Base-by-base conservation (phyloP, 23 tunicate species). In the Trididemnum miniatum region DNA sequence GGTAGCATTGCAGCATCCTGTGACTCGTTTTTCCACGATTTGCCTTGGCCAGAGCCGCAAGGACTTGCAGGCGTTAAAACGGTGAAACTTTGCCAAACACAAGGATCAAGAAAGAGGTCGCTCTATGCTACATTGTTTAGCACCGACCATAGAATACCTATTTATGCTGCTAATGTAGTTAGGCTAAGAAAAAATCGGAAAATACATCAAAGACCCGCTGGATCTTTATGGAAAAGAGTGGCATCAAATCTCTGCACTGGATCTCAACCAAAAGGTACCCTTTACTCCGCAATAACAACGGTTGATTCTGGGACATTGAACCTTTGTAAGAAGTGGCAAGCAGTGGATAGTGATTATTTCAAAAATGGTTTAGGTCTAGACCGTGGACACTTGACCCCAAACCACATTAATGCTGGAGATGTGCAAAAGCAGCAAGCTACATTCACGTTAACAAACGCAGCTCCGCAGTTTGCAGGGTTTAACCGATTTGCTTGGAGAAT, bases 381-480 rank as follows among this genome's bases (percentile, higher is more conserved):
- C 57, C 60, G 95, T 39, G 99, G 99, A 38, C 99, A 95, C 51
- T 59, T 95, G 57, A 40, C 88, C 4, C 99, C 99, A 36, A 89
- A 86, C 72, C 80, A 83, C 7, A 95, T 95, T 27, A 95, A 95
- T 52, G 33, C 35, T 38, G 80, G 85, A 86, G 81, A 89, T 72
- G 51, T 27, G 24, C 86, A 85, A 65, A 85, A 84, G 12, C 99
- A 89, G 65, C 35, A 44, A 20, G 82, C 65, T 1, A 95, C 99
- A 25, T 95, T 95, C 51, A 95, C 99, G 20, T 89, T 95, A 0
- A 95, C 99, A 38, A 95, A 95, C 82, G 99, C 94, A n/a, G 99
- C 99, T 33, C 99, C 99, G 34, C 99, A 95, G 69, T 85, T 67
- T 71, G 71, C 85, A 1, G 51, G 65, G 1, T 95, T 95, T 71